Conservation (phyloP, 1,140 invertebrate genomes). For the Polypedilum vanderplanki region DNA sequence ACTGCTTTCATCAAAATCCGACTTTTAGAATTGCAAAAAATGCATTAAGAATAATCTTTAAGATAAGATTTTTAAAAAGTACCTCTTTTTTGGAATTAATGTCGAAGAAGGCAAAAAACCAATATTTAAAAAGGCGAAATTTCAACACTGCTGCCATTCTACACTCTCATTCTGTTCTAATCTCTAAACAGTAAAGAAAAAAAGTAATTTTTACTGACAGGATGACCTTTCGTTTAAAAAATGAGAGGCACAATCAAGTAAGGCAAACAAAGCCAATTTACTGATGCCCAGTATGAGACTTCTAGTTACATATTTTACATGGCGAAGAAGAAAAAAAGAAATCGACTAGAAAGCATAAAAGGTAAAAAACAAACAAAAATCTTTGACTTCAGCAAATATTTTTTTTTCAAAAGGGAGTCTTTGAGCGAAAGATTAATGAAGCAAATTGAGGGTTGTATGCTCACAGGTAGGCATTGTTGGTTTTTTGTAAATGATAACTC, state of each 20-base stretch:
- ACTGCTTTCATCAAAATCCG: no score
- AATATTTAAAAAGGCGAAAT: no score
- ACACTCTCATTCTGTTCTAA: no score
- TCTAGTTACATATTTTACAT: neutral
- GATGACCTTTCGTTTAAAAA: neutral
- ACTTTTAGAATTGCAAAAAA: no score
- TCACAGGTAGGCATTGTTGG: neutral
- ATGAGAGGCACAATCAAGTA: neutral
- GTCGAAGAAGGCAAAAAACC: no score
- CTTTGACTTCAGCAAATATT: neutral
- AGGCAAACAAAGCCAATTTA: neutral
- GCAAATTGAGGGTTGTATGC: neutral
- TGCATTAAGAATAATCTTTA: no score
- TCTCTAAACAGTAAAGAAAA: no score
- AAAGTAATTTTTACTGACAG: no score
- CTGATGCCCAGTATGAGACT: neutral
- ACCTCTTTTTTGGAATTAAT: no score
- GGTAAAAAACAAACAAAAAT: slow-evolving; percentile 5
- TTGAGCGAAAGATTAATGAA: slow-evolving; percentile 19
- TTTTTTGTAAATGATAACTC: neutral
- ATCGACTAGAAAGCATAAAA: neutral
- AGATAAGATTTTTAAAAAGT: no score
- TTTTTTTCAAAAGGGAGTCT: neutral
- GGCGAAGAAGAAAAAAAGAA: neutral
- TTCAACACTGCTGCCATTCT: no score